phyloP scores from a whole-genome alignment of 2,797 vertebrate species.

The Acanthopagrus latus region DNA sequence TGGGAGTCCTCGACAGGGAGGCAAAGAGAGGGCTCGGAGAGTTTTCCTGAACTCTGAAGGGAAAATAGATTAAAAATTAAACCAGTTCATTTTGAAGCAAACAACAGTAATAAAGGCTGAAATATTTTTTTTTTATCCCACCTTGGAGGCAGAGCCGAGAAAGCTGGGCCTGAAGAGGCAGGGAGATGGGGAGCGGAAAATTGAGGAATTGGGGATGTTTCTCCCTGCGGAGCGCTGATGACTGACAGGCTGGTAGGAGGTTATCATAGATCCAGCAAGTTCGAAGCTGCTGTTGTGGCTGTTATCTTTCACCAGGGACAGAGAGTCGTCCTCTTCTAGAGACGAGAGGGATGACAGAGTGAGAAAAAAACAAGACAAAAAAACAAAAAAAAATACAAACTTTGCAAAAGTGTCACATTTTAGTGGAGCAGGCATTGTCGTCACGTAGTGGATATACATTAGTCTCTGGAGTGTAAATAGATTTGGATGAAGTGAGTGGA shows the following conservation, averaged over 20 bases:
- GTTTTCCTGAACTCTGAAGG: slow-evolving; percentile 94
- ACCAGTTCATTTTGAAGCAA: background rate
- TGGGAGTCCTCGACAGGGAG: slow-evolving; percentile 91
- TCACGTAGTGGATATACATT: background rate
- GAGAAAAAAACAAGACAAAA: no score
- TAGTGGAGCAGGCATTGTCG: background rate
- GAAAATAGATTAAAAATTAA: background rate
- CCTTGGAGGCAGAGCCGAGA: slow-evolving; percentile 95
- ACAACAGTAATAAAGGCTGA: background rate
- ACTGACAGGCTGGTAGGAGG: slow-evolving; percentile 94
- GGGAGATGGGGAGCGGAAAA: slow-evolving; percentile 94
- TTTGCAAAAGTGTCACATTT: background rate
- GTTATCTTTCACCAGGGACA: slow-evolving; percentile 90
- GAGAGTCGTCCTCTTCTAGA: slow-evolving; percentile 93
- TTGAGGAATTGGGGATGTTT: slow-evolving; percentile 74
- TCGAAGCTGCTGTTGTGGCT: slow-evolving; percentile 99
- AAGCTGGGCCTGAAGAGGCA: slow-evolving; percentile 94
- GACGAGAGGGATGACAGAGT: background rate
- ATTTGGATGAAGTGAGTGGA: background rate
- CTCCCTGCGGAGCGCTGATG: slow-evolving; percentile 83
- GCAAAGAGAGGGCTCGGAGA: slow-evolving; percentile 94
- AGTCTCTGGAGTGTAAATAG: background rate
- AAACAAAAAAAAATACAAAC: background rate
- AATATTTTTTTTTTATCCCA: slow-evolving; percentile 53
- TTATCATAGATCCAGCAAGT: slow-evolving; percentile 94